Conservation (phyloP, 2,888 invertebrate species). For the Apamea monoglypha region DNA sequence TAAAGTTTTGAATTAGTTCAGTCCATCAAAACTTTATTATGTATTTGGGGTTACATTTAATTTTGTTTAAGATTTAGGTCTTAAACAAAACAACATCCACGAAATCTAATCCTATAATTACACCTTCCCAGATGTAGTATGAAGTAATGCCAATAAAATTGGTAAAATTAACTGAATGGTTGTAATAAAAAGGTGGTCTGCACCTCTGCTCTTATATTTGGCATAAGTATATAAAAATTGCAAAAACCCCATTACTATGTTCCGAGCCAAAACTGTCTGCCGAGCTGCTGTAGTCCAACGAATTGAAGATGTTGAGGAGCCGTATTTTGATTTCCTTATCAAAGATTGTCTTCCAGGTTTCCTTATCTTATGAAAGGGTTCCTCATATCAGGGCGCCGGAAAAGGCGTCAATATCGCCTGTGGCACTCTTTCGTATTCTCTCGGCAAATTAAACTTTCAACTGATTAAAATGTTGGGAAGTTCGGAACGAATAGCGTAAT, state of each 20-base stretch:
- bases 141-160: too few species aligned
- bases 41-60: too few species aligned
- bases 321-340: neutral
- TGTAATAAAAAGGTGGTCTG: neutral
- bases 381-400: neutral
- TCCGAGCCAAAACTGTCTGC: neutral
- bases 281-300: neutral
- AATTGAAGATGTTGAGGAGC: neutral
- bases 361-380: neutral
- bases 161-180: neutral
- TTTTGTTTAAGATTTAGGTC: neutral
- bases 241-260: slow-evolving; percentile 1
- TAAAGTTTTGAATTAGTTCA: too few species aligned
- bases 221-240: slow-evolving; percentile 5
- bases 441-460: neutral
- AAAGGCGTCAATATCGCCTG: neutral
- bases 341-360: too few species aligned
- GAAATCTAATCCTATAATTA: too few species aligned
- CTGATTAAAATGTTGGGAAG: neutral
- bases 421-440: neutral
- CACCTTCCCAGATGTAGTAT: too few species aligned
- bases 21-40: too few species aligned
- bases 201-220: neutral
- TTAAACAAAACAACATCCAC: too few species aligned
- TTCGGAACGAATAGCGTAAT: neutral